A percentile compares a stretch with the other conserved stretches of the same genome.
These are phyloP conservation scores for Danio tinwini DNA, from an alignment of 2,797 vertebrate species.

Conservation along the genomic window DNA sequence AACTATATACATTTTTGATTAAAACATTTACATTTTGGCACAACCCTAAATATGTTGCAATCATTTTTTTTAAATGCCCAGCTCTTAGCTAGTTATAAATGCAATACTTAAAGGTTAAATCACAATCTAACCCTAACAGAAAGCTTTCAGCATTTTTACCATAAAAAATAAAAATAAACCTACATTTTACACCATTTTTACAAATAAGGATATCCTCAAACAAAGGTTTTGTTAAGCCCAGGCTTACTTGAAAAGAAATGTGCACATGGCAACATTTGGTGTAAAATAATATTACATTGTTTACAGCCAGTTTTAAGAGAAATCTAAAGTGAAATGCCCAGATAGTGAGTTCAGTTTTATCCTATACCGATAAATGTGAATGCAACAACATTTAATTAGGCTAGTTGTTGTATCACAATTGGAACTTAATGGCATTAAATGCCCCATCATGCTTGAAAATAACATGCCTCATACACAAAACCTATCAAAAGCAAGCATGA, in stretches of 20 bases:
- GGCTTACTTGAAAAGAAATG: background rate
- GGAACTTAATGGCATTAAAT: background rate
- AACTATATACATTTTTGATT: too few species aligned
- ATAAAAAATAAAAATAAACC: background rate
- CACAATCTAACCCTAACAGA: background rate
- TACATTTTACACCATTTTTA: background rate
- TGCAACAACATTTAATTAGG: background rate
- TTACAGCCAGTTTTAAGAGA: background rate
- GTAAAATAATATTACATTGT: background rate
- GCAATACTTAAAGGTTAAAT: background rate
- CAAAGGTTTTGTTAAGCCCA: background rate
- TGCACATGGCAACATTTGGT: background rate
- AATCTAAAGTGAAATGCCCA: background rate
- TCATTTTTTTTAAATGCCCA: too few species aligned
- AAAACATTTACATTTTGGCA: too few species aligned
- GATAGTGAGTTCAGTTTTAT: background rate
- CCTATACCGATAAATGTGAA: background rate
- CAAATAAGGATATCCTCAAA: background rate
- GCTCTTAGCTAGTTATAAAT: background rate
- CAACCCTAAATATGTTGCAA: too few species aligned
- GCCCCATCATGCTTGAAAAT: too few species aligned
- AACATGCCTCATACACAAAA: too few species aligned
- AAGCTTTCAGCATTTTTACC: background rate
- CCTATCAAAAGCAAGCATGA: too few species aligned
- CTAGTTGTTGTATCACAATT: background rate